Conservation (phyloP, 2,888 invertebrate genomes). For the Carpatolechia fugitivella region DNA sequence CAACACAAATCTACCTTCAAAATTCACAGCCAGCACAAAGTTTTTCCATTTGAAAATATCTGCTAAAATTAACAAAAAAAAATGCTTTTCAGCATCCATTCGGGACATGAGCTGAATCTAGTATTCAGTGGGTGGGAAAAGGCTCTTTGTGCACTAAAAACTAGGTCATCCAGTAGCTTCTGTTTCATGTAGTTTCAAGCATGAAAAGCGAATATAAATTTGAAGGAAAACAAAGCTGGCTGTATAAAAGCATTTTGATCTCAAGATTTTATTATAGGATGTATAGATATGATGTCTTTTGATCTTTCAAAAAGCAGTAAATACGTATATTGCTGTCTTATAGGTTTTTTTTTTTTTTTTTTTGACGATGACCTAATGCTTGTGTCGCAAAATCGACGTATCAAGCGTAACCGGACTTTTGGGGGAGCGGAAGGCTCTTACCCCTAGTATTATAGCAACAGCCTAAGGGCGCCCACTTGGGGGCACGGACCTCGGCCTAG, state of each 20-base stretch:
- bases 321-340: too few species aligned
- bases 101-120: constrained; percentile 46
- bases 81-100: constrained; percentile 28
- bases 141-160: constrained; percentile 59
- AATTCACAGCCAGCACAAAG: constrained; percentile 24
- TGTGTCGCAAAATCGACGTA: too few species aligned
- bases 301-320: too few species aligned
- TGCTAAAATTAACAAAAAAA: constrained; percentile 37
- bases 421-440: too few species aligned
- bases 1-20: not conserved
- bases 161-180: constrained; percentile 52
- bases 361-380: too few species aligned
- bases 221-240: not conserved
- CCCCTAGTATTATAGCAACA: too few species aligned
- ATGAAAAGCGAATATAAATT: constrained; percentile 28
- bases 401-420: too few species aligned
- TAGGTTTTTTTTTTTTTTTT: too few species aligned
- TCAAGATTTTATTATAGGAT: not conserved
- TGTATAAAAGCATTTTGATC: not conserved
- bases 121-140: constrained; percentile 59
- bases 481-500: too few species aligned
- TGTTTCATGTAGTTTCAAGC: constrained; percentile 39
- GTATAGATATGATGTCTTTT: not conserved
- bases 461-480: too few species aligned
- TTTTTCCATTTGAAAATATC: not conserved